phyloP scores from a whole-genome alignment of 2,888 invertebrate genomes.

The Eueremaeus valkanovi region DNA sequence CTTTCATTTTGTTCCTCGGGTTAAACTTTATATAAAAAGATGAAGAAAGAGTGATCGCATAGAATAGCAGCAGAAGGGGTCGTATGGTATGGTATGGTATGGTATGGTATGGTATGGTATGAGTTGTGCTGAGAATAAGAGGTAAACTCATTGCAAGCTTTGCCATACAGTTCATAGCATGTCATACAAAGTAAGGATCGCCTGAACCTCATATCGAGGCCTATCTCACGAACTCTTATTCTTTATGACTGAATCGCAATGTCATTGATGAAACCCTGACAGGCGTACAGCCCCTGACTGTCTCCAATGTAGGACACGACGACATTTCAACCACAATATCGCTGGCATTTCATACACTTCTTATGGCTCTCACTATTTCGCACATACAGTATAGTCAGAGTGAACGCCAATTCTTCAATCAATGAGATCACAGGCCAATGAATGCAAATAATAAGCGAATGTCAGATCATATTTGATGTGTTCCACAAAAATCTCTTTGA shows the following conservation, averaged over 20 bases:
- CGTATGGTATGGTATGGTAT: conserved; percentile 4
- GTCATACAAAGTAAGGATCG: conserved; percentile 3
- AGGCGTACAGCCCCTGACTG: conserved; percentile 29
- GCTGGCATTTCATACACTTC: not conserved
- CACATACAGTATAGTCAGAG: too few relatives aligned
- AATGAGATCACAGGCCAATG: conserved; percentile 1
- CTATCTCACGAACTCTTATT: conserved; percentile 22
- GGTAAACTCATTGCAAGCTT: not conserved
- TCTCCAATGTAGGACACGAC: conserved; percentile 16
- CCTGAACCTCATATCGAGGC: conserved; percentile 5
- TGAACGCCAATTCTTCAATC: not conserved
- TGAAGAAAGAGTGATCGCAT: not conserved
- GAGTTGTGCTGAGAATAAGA: not conserved
- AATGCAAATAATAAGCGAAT: not conserved
- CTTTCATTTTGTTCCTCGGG: conserved; percentile 6
- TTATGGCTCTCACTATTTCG: not conserved
- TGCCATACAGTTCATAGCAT: not conserved
- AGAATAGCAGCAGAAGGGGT: conserved; percentile 17
- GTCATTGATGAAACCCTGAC: conserved; percentile 31
- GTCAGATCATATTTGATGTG: not conserved
- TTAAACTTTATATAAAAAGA: conserved; percentile 21
- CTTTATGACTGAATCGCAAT: not conserved
- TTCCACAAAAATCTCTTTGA: not conserved
- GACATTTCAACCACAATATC: not conserved
- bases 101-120: not conserved